Evolutionary conservation across 2,113 vertebrate genomes (phyloP), one percentile per base, ranked within the genome.

Genomic region (Suncus etruscus): DNA sequence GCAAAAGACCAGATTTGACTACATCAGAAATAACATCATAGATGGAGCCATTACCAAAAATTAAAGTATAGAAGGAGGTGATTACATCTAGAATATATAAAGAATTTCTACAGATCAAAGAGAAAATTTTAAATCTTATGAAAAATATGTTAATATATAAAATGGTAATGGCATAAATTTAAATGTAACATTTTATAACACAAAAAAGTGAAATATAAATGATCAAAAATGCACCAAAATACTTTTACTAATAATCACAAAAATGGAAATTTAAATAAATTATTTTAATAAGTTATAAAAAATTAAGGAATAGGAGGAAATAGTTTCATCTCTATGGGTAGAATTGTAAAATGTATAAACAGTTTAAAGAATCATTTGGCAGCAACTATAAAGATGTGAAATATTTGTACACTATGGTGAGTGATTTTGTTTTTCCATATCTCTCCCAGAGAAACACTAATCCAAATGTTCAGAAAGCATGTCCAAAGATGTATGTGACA

Each of bases 11-110:
- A 87, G 12, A 69, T 93, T 72, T 61, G 20, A 91, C 20, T 74
- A 65, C 0, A 11, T 74, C 8, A 63, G 51, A 72, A 95, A 31
- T 14, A 80, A 73, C n/a, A 63, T 76, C 72, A 29, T 6, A 83
- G 58, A 83, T 81, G 80, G 69, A 2, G 72, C 6, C 24, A 94
- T 20, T 66, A 76, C 32, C 11, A 50, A 86, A 88, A 27, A 39
- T 66, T 83, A 91, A 74, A 66, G 18, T 39, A 31, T 31, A 85
- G 90, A 78, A 76, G 27, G 75, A 80, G 88, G 72, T 70, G 48
- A 20, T 93, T 11, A 66, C 95, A 92, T 70, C 86, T 48, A 90
- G 73, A 86, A 73, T 94, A 95, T 31, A 94, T 84, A 95, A 93
- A 95, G 95, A 94, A 80, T 48, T 50, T 86, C 90, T 58, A 85